Conservation (phyloP, 2,888 invertebrate genomes). For the Zygaena filipendulae region DNA sequence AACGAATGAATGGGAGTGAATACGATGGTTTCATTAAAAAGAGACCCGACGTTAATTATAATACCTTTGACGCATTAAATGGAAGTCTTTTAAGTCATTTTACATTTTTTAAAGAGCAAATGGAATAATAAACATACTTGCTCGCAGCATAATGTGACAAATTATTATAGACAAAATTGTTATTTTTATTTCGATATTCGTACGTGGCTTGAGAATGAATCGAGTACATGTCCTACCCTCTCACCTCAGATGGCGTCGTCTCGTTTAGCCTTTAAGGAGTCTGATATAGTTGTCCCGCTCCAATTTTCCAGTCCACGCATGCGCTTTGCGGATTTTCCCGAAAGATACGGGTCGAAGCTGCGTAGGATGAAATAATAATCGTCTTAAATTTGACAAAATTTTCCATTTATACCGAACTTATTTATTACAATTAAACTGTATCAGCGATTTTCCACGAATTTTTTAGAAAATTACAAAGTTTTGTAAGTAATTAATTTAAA, state of each 20-base stretch:
- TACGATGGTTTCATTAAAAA: too few species aligned
- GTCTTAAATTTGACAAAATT: slow-evolving; percentile 2
- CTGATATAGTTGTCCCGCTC: slow-evolving; percentile 27
- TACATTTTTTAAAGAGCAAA: slow-evolving; percentile 1
- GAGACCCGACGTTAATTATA: too few species aligned
- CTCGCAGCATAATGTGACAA: not conserved
- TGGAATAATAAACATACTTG: not conserved
- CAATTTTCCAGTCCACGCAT: slow-evolving; percentile 46
- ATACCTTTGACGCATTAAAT: too few species aligned
- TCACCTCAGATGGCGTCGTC: slow-evolving; percentile 29
- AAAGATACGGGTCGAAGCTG: slow-evolving; percentile 50
- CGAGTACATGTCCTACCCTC: slow-evolving; percentile 46
- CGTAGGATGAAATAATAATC: slow-evolving; percentile 31
- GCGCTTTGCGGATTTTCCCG: slow-evolving; percentile 47
- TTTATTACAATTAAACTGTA: not conserved
- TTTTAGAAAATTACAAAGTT: too few species aligned
- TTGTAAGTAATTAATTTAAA: too few species aligned
- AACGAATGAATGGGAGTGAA: too few species aligned
- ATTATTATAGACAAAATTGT: too few species aligned
- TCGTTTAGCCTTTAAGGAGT: slow-evolving; percentile 24
- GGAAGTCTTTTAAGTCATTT: not conserved
- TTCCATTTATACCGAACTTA: not conserved
- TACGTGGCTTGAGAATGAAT: slow-evolving; percentile 51
- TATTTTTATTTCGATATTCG: too few species aligned
- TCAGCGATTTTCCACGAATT: too few species aligned